A percentile compares a stretch with the other conserved stretches of the same genome.
phyloP scores from a whole-genome alignment of 1,140 invertebrate species.

The Planococcus citri region DNA sequence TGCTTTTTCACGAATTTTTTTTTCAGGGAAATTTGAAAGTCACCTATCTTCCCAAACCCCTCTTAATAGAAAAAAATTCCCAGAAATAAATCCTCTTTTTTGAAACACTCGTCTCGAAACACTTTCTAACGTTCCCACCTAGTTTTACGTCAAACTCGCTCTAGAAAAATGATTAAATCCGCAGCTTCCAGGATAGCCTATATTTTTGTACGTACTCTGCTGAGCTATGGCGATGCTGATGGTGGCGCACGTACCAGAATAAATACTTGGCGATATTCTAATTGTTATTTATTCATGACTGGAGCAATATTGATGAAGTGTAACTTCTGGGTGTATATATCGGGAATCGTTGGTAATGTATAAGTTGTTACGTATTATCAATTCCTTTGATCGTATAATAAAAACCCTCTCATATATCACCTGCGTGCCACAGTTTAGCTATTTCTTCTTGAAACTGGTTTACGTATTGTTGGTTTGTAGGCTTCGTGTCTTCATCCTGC shows the following conservation, averaged over 20 bases:
- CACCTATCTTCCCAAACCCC: no score
- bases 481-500: conserved; percentile 18
- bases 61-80: no score
- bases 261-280: neutral
- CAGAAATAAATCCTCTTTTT: no score
- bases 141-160: no score
- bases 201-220: no score
- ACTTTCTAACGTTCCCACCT: no score
- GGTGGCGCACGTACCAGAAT: neutral
- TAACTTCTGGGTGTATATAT: conserved; percentile 15
- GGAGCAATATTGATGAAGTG: conserved; percentile 19
- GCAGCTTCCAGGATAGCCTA: no score
- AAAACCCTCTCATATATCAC: conserved; percentile 18
- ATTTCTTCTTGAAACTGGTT: neutral
- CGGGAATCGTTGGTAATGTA: conserved; percentile 10
- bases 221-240: no score
- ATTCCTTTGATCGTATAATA: conserved; percentile 15
- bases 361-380: conserved; percentile 19
- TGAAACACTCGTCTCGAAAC: no score
- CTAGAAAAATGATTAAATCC: no score
- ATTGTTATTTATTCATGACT: conserved; percentile 19
- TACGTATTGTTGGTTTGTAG: conserved; percentile 12
- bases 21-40: no score
- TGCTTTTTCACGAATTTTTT: no score
- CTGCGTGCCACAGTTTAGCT: conserved; percentile 17